Evolutionary conservation across 2,888 invertebrate species (phyloP).

Genomic region (Hyalella azteca): DNA sequence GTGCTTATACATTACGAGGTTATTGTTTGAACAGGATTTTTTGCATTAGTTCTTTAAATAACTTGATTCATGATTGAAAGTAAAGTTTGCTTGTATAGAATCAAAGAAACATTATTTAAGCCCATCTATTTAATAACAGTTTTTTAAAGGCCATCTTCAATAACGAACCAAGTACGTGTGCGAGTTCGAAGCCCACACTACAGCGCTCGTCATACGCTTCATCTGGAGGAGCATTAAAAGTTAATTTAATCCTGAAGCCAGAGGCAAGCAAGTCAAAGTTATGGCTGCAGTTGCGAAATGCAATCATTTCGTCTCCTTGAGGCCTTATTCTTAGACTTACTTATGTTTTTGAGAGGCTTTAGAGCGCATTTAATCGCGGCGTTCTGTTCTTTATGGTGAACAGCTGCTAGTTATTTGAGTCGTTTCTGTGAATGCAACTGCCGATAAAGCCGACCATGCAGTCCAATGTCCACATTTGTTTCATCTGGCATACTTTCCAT

Average conservation of each 20-base stretch:
- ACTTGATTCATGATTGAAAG: no score
- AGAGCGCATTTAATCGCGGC: slow-evolving; percentile 11
- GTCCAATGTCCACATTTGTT: not conserved
- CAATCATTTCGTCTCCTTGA: slow-evolving; percentile 4
- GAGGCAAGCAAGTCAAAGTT: not conserved
- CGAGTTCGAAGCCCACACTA: not conserved
- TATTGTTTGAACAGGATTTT: no score
- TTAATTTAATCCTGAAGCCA: not conserved
- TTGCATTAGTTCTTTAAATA: no score
- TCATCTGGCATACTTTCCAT: slow-evolving; percentile 3
- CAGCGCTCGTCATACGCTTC: not conserved
- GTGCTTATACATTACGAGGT: no score
- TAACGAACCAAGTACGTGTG: no score
- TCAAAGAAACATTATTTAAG: no score
- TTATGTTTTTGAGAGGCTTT: slow-evolving; percentile 16
- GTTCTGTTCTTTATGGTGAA: slow-evolving; percentile 19
- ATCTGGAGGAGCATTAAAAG: not conserved
- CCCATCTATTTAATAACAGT: no score
- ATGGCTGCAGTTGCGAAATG: not conserved
- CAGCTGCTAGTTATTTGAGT: slow-evolving; percentile 7
- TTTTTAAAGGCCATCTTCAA: no score
- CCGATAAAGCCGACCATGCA: slow-evolving; percentile 6
- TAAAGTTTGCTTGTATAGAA: no score
- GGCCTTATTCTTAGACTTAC: slow-evolving; percentile 6
- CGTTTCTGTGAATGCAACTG: not conserved